Conservation (phyloP, 2,888 invertebrate genomes). For the Willowsia nigromaculata region DNA sequence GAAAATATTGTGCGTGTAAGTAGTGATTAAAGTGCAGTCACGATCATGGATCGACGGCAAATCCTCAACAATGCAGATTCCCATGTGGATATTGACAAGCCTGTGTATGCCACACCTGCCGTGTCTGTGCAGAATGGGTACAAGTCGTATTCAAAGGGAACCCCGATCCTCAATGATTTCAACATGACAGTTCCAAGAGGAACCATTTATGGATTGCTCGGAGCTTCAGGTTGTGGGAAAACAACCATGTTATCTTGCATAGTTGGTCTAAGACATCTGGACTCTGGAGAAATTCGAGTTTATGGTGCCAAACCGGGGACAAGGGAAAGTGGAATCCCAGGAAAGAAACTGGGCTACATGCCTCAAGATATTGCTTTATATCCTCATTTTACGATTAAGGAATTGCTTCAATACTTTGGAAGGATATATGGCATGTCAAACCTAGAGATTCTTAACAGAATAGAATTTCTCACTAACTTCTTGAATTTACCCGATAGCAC, state of each 20-base stretch:
- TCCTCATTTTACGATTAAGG: conserved; percentile 69
- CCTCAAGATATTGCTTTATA: conserved; percentile 79
- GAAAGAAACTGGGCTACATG: conserved; percentile 80
- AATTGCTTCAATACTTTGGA: conserved; percentile 69
- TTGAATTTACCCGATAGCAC: conserved; percentile 57
- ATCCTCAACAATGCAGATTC: conserved; percentile 15
- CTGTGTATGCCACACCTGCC: conserved; percentile 81
- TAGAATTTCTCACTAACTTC: conserved; percentile 63
- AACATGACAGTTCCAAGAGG: conserved; percentile 96
- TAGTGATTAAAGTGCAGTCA: neutral
- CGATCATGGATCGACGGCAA: conserved; percentile 20
- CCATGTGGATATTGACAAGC: conserved; percentile 17
- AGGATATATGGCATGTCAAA: conserved; percentile 70
- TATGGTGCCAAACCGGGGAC: conserved; percentile 80
- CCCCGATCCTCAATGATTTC: conserved; percentile 91
- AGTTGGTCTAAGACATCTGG: conserved; percentile 79
- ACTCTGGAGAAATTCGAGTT: conserved; percentile 80
- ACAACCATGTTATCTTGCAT: conserved; percentile 76
- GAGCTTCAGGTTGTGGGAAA: conserved; percentile 93
- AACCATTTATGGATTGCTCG: conserved; percentile 90
- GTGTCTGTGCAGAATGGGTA: conserved; percentile 92
- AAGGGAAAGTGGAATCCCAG: conserved; percentile 80
- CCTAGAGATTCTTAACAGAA: conserved; percentile 56
- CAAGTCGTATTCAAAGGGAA: conserved; percentile 93
- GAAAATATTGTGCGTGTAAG: neutral